Base-by-base conservation (phyloP, 2,888 invertebrate species). In the Stenolophus ochropezus region DNA sequence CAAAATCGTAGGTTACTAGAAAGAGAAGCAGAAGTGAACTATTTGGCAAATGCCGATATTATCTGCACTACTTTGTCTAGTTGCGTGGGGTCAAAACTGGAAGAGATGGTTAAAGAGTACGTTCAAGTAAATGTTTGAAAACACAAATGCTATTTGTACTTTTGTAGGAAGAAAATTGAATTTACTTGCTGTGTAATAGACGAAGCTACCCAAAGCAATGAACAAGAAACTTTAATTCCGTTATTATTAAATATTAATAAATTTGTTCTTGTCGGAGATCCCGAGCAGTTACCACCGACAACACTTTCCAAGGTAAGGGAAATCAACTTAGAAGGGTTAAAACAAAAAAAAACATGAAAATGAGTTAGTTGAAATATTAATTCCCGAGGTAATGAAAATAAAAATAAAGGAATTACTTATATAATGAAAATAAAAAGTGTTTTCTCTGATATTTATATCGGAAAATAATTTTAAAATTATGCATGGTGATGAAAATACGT, bases 161-260 rank as follows among this genome's bases (percentile, higher is more conserved):
- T 4, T 82, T 71, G 23, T 61, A 85, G 85, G 4, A 65, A 65
- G 20, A 71, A 61, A 56, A 21, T 75, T 27, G 51, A 65, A 73
- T 90, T 91, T 80, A 92, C 93, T 71, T 90, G 93, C 82, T 96
- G 96, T 85, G 94, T 96, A 77, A 92, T 97, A 76, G 96, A 96
- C 89, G 96, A 97, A 90, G 97, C 97, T 18, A 95, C 96, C 0
- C 96, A 97, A 87, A 95, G 95, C 84, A 93, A 92, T 47, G 98
- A 98, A 88, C 93, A 95, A 0, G 96, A 96, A 89, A 92, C 94
- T 1, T 89, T 97, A 83, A 92, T 96, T 83, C 97, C 97, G 0
- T 90, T 97, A 58, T 92, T 93, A 86, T 92, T 96, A 83, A 94
- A 94, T 75, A 92, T 96, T 2, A 93, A 92, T 61, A 94, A 93